phyloP scores from a whole-genome alignment of 2,888 invertebrate genomes.

The Aphodius sticticus region DNA sequence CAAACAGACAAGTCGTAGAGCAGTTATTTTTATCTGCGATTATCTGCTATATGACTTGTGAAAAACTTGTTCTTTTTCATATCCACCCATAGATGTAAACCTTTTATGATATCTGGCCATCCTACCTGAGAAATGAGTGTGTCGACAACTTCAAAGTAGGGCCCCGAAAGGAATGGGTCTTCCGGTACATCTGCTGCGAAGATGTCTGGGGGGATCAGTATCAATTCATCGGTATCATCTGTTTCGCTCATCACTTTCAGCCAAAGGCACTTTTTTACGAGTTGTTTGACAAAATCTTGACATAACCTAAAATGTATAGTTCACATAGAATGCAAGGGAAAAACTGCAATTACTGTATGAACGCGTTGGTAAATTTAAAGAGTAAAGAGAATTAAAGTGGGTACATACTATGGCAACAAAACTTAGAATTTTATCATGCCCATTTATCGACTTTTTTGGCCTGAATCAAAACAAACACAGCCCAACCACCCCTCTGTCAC shows the following conservation, averaged over 20 bases:
- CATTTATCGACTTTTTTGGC: neutral
- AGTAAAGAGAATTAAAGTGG: neutral
- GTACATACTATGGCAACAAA: conserved; percentile 29
- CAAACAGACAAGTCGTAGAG: no score
- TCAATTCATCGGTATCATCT: conserved; percentile 84
- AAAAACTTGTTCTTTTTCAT: no score
- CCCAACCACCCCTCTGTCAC: conserved; percentile 4
- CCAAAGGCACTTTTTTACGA: neutral
- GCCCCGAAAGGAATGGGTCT: conserved; percentile 49
- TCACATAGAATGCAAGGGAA: neutral
- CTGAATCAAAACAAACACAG: conserved; percentile 4
- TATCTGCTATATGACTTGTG: no score
- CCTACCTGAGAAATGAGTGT: conserved; percentile 66
- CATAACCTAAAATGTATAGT: conserved; percentile 28
- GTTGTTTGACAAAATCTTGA: neutral
- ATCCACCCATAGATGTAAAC: no score
- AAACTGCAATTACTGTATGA: neutral
- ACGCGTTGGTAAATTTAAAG: neutral
- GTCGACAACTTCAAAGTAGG: conserved; percentile 66
- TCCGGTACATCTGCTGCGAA: conserved; percentile 70
- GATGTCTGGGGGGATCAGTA: conserved; percentile 81
- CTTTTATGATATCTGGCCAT: neutral
- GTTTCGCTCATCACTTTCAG: conserved; percentile 69
- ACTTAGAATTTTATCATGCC: conserved; percentile 14
- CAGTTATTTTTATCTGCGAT: no score